A percentile compares a stretch with the other conserved stretches of the same genome.
phyloP scores from a whole-genome alignment of 92 coral and sea anemone genomes.

The Bergia sp. region DNA sequence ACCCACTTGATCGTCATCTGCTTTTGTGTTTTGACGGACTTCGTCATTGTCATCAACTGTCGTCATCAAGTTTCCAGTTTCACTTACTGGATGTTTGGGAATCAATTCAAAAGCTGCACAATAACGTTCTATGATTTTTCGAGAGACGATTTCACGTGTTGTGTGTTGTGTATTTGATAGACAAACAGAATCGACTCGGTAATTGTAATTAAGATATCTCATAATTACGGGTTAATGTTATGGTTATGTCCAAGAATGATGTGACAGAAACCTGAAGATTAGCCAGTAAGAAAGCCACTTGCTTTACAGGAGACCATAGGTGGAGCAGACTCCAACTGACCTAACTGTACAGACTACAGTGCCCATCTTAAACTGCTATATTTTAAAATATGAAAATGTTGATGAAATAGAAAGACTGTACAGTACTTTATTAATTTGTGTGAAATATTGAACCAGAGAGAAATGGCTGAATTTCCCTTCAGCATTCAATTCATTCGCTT shows the following conservation, averaged over 20 bases:
- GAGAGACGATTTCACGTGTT: neutral
- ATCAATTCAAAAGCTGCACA: neutral
- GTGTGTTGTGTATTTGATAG: too few species aligned
- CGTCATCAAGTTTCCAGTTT: neutral
- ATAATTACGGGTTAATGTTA: neutral
- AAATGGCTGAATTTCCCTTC: neutral
- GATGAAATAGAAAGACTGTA: neutral
- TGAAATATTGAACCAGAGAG: neutral
- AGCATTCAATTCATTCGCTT: slow-evolving; percentile 13
- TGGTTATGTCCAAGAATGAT: too few species aligned
- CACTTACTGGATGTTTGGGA: neutral
- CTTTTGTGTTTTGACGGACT: neutral
- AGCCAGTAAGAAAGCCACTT: neutral
- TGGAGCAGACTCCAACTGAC: neutral
- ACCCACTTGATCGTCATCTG: too few species aligned
- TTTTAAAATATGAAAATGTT: neutral
- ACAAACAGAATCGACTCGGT: neutral
- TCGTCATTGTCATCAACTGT: neutral
- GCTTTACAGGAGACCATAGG: neutral
- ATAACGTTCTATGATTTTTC: neutral
- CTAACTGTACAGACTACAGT: neutral
- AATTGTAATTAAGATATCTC: neutral
- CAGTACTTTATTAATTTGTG: neutral
- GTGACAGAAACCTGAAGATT: neutral
- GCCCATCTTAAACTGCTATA: neutral